Base-by-base conservation (phyloP, 2,888 invertebrate genomes). In the Agrotis puta region DNA sequence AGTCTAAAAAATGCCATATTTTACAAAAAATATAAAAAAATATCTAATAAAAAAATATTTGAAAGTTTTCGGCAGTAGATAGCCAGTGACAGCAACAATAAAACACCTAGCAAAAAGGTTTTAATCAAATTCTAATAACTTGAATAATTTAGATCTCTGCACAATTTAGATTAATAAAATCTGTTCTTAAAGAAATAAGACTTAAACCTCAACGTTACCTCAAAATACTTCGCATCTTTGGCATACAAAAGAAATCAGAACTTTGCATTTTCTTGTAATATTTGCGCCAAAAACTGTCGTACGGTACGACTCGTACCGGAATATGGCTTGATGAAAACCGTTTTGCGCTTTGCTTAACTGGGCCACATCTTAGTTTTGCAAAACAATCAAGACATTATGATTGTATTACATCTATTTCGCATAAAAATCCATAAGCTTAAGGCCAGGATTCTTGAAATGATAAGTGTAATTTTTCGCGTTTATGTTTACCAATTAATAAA, bases 161-260 rank as follows among this genome's bases (percentile, higher is more conserved):
- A 33, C 33, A 33, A 33, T 33, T 6, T 33, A 7, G 7, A 33
- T 33, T 33, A 18, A 7, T 74, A 50, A 56, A 81, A 77, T 67
- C 57, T 70, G 69, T 67, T 76, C 67, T 67, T 79, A 79, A 67
- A 79, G 81, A 27, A 9, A n/a, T 22, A 45, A 39, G 18, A 54
- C 18, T n/a, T 27, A 7, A 45, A 16, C 18, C 39, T 2, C 33
- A 33, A 54, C 22, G 9, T 63, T 64, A 79, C 13, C 20, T 57
- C 75, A 14, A 45, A 33, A 56, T 76, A 71, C 56, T 79, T 77
- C 56, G 64, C 70, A 57, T 79, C 69, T 58, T 79, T 78, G 58
- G 63, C 70, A 27, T 66, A 58, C 50, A 67, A 61, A 68, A 82
- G 81, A 85, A 86, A 84, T 82, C 79, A 67, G 71, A 73, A 65